Conservation (phyloP, 1,140 invertebrate genomes). For the Leptonema lineaticorne region DNA sequence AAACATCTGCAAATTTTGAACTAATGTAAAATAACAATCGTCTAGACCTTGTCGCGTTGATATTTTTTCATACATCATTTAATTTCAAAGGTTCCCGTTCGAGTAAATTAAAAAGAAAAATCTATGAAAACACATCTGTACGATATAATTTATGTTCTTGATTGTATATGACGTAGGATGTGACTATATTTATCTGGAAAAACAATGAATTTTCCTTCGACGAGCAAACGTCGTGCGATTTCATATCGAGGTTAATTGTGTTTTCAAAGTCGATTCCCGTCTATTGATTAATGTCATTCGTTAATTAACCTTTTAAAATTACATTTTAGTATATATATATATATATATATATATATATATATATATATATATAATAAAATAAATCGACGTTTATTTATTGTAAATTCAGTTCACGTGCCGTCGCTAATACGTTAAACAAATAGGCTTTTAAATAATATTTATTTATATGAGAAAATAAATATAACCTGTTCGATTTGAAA, state of each 20-base stretch:
- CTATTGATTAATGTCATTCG: too few relatives aligned
- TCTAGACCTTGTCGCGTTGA: conserved; percentile 17
- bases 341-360: neutral
- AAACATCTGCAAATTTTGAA: conserved; percentile 19
- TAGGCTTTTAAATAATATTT: too few relatives aligned
- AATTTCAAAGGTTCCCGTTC: neutral
- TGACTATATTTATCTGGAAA: neutral
- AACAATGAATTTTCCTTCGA: conserved; percentile 10
- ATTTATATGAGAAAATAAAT: too few relatives aligned
- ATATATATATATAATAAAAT: neutral
- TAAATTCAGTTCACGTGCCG: too few relatives aligned
- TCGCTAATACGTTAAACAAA: too few relatives aligned
- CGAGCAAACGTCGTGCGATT: too few relatives aligned
- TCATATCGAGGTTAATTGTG: neutral
- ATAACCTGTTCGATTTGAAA: too few relatives aligned
- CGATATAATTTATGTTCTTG: neutral
- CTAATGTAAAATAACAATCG: conserved; percentile 2
- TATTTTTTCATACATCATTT: conserved; percentile 17
- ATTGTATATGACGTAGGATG: neutral
- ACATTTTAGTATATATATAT: neutral
- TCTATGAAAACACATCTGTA: neutral
- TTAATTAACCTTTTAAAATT: too few relatives aligned
- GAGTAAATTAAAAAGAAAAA: neutral
- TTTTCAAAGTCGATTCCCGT: neutral
- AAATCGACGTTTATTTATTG: too few relatives aligned